Evolutionary conservation across 2,888 invertebrate species (phyloP), one percentile per base, ranked within the genome.

Genomic region (Lasioglossum marginatum): DNA sequence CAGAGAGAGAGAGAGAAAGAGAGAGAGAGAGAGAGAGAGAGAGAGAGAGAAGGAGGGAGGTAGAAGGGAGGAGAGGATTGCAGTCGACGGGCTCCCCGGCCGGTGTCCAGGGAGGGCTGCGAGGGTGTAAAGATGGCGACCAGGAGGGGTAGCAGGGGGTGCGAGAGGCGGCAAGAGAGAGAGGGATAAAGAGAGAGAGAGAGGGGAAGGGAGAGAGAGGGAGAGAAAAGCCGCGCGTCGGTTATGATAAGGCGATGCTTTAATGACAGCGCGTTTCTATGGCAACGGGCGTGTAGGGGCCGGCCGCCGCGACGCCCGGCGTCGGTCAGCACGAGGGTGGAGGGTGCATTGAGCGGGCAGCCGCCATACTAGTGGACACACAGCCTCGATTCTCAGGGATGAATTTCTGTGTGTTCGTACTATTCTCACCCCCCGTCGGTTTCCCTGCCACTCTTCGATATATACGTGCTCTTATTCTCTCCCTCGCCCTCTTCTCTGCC

Each of bases 161-260:
- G 31, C 63, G 63, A 68, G 70, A 66, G 75, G 63, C 31, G 63
- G 63, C 31, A 31, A 31, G 60, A 52, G 77, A 52, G 79, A 60
- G 76, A 74, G 83, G 43, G 31, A 63, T 63, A 66, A 70, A 37
- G 48, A 52, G 77, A 43, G 79, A 43, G 79, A 23, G 68, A 87
- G 89, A 68, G 68, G 23, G 10, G 23, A 34, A 68, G 37, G 34
- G 37, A 68, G 68, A 43, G 77, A 52, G 79, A 27, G 79, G 43
- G 79, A 87, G 90, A 87, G 89, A 87, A 86, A 91, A 91, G 91
- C 91, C 93, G 92, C 94, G 94, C 94, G 94, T 94, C 94, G 94
- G 95, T 95, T 95, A 95, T 95, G 95, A 95, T 95, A 95, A 95
- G 95, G 95, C 95, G 95, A 95, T 94, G 95, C 95, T 95, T 94